phyloP scores from a whole-genome alignment of 2,888 invertebrate genomes.

The Eustalomyia histrio region DNA sequence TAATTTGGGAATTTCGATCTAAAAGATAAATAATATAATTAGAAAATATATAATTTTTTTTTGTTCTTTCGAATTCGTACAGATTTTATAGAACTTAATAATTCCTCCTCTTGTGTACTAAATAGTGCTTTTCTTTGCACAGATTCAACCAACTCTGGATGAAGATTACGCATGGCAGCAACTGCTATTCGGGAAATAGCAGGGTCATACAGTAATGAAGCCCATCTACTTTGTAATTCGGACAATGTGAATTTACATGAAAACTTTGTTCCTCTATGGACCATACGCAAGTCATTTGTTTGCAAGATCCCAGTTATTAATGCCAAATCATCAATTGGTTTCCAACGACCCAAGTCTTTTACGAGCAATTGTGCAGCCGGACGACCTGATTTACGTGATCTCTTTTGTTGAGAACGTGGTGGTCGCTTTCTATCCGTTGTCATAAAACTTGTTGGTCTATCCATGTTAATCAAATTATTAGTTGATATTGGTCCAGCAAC shows the following conservation, averaged over 20 bases:
- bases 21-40: slow-evolving; percentile 66
- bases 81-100: slow-evolving; percentile 89
- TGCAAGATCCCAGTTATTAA: slow-evolving; percentile 96
- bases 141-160: slow-evolving; percentile 92
- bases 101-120: slow-evolving; percentile 92
- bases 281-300: slow-evolving; percentile 88
- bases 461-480: slow-evolving; percentile 67
- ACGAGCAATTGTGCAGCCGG: slow-evolving; percentile 82
- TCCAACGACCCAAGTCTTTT: slow-evolving; percentile 96
- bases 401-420: slow-evolving; percentile 70
- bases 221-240: slow-evolving; percentile 98
- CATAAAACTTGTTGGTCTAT: slow-evolving; percentile 61
- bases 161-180: slow-evolving; percentile 95
- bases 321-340: slow-evolving; percentile 97
- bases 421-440: slow-evolving; percentile 68
- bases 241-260: slow-evolving; percentile 96
- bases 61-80: slow-evolving; percentile 80
- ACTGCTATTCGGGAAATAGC: slow-evolving; percentile 94
- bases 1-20: slow-evolving; percentile 86
- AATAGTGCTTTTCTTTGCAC: slow-evolving; percentile 94
- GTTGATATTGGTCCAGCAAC: background rate
- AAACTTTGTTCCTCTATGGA: slow-evolving; percentile 96
- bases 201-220: slow-evolving; percentile 96
- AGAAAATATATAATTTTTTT: too few species aligned
- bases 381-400: slow-evolving; percentile 73